Evolutionary conservation across 2,113 vertebrate species (phyloP).

Genomic region (Microtus montanus): DNA sequence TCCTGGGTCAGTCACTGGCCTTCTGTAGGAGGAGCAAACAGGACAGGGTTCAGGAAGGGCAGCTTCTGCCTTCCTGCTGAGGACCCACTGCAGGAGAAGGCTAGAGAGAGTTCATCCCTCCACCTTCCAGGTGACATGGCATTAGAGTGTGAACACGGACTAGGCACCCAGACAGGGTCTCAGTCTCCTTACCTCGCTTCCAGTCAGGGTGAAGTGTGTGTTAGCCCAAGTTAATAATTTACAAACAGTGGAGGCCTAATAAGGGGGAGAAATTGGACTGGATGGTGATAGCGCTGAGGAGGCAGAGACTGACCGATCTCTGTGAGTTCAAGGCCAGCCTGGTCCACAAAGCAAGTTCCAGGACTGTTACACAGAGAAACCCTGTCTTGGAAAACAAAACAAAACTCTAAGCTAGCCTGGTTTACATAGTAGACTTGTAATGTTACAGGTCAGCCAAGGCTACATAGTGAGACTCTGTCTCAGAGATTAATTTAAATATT

Average conservation of each 20-base stretch:
- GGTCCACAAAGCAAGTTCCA: neutral
- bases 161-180: neutral
- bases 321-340: neutral
- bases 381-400: neutral
- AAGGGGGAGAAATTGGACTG: neutral
- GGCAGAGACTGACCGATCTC: neutral
- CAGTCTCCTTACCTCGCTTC: neutral
- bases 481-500: neutral
- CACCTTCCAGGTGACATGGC: fast-evolving
- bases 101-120: neutral
- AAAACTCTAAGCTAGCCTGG: neutral
- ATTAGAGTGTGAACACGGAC: neutral
- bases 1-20: neutral
- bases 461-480: neutral
- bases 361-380: neutral
- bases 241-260: neutral
- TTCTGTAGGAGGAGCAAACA: neutral
- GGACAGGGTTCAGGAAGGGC: neutral
- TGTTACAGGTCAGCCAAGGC: neutral
- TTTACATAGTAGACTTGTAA: neutral
- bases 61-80: neutral
- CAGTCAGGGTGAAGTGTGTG: neutral
- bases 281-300: neutral
- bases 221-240: neutral
- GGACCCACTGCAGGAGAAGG: neutral